Evolutionary conservation across 2,797 vertebrate genomes (phyloP).

Genomic region (Morus bassanus): DNA sequence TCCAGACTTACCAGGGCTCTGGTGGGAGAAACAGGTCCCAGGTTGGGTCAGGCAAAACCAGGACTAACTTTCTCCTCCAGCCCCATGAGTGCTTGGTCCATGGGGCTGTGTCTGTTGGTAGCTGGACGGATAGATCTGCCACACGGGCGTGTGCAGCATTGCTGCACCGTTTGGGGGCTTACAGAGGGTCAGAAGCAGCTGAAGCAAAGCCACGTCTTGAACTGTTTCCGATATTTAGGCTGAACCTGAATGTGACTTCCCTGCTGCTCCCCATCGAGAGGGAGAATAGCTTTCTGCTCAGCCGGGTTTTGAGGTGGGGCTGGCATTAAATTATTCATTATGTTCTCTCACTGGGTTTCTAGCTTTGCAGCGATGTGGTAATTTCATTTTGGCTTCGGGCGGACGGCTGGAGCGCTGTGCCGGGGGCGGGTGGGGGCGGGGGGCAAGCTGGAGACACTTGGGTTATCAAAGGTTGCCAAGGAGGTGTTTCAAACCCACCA

Average conservation of each 20-base stretch:
- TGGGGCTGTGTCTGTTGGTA: neutral
- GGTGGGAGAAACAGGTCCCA: neutral
- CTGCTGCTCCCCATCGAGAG: neutral
- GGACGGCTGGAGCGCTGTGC: neutral
- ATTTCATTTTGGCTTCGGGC: neutral
- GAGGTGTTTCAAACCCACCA: neutral
- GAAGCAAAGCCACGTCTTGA: neutral
- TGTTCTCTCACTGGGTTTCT: neutral
- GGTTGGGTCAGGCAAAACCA: neutral
- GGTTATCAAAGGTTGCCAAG: neutral
- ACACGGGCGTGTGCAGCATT: neutral
- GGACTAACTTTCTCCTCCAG: neutral
- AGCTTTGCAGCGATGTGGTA: neutral
- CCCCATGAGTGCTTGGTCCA: neutral
- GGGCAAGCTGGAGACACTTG: neutral
- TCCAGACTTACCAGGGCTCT: neutral
- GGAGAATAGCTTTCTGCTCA: neutral
- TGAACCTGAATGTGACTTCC: neutral
- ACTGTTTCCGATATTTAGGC: neutral
- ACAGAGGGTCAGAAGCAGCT: neutral
- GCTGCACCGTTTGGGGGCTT: neutral
- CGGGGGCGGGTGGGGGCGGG: rapidly evolving
- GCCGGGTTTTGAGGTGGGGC: neutral
- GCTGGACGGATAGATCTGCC: no score
- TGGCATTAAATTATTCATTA: neutral